Evolutionary conservation across 2,888 invertebrate species (phyloP).

Genomic region (Pseudococcus jackbeardsleyi): DNA sequence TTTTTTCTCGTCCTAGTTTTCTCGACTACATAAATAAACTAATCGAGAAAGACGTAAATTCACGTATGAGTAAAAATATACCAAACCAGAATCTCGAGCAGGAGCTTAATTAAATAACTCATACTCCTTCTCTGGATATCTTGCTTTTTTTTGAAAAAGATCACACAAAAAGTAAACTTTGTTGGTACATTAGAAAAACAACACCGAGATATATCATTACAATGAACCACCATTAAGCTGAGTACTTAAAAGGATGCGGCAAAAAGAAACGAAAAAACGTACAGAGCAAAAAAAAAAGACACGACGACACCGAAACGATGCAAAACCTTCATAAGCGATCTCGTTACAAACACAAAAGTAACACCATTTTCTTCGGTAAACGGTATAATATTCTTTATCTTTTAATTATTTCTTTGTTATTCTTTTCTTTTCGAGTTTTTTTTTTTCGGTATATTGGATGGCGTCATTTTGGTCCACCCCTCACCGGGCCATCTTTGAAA

Average conservation of each 20-base stretch:
- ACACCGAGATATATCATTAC: background rate
- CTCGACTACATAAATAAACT: too few relatives aligned
- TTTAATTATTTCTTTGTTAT: slow-evolving; percentile 45
- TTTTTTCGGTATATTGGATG: background rate
- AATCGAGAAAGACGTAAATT: background rate
- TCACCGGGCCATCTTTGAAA: background rate
- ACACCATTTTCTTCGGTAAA: slow-evolving; percentile 1
- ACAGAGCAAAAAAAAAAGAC: background rate
- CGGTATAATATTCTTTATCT: slow-evolving; percentile 36
- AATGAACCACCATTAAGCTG: background rate
- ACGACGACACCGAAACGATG: background rate
- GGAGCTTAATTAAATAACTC: background rate
- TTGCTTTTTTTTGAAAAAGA: background rate
- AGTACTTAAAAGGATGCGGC: background rate
- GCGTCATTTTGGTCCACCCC: background rate
- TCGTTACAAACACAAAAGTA: background rate
- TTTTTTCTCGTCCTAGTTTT: background rate
- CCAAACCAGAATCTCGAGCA: too few relatives aligned
- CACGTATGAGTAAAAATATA: too few relatives aligned
- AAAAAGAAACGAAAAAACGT: background rate
- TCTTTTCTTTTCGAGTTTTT: background rate
- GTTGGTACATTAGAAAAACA: background rate
- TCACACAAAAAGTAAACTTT: background rate
- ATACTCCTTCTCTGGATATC: background rate
- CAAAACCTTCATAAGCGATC: background rate